Conservation (phyloP, 1,140 invertebrate genomes). For the Drosophila kurseongensis region DNA sequence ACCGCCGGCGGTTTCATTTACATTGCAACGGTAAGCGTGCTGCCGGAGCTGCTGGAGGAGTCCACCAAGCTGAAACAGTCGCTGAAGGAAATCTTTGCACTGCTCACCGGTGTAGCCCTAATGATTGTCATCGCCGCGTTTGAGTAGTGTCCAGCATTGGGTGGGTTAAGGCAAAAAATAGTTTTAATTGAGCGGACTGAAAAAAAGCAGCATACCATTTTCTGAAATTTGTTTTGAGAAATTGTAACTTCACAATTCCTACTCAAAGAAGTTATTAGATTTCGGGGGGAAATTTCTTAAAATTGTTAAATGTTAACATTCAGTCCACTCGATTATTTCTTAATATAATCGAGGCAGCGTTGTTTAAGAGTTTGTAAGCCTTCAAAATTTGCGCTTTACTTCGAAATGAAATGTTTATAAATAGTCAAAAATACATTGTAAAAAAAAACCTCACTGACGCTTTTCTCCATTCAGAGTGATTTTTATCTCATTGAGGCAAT, state of each 20-base stretch:
- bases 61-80: slow-evolving; percentile 90
- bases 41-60: slow-evolving; percentile 95
- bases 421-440: slow-evolving; percentile 39
- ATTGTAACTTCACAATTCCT: not conserved
- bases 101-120: slow-evolving; percentile 91
- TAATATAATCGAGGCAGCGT: too few species aligned
- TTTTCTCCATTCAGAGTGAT: slow-evolving; percentile 33
- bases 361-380: slow-evolving; percentile 12
- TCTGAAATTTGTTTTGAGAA: too few species aligned
- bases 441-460: slow-evolving; percentile 17
- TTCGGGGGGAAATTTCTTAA: not conserved
- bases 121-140: slow-evolving; percentile 90
- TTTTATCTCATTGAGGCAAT: slow-evolving; percentile 89
- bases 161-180: not conserved
- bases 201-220: not conserved
- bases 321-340: not conserved
- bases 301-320: not conserved
- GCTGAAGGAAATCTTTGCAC: slow-evolving; percentile 91
- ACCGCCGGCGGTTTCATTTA: slow-evolving; percentile 98
- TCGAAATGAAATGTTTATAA: slow-evolving; percentile 23
- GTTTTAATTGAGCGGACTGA: not conserved
- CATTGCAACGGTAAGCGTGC: slow-evolving; percentile 96
- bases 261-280: not conserved
- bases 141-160: slow-evolving; percentile 55
- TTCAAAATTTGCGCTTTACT: slow-evolving; percentile 32